Conservation (phyloP, 2,113 vertebrate species). For the Nycticryphes semicollaris region DNA sequence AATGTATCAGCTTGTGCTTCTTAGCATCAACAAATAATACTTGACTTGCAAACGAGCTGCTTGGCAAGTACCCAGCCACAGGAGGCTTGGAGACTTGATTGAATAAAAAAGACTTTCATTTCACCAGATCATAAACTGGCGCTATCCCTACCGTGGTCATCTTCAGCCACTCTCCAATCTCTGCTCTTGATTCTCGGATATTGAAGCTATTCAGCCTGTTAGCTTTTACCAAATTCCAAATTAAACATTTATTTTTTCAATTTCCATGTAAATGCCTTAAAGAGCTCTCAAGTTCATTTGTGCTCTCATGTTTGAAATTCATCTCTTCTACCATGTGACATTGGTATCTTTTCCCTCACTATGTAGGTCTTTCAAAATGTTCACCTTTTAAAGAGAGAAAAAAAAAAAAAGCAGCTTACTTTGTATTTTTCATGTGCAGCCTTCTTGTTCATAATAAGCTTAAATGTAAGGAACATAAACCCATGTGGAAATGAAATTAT, state of each 20-base stretch:
- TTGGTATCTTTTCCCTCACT: not conserved
- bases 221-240: slow-evolving; percentile 12
- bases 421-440: slow-evolving; percentile 48
- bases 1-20: slow-evolving; percentile 51
- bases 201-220: not conserved
- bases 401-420: not conserved
- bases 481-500: slow-evolving; percentile 74
- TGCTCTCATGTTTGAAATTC: slow-evolving; percentile 55
- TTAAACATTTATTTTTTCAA: slow-evolving; percentile 55
- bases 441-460: slow-evolving; percentile 68
- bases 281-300: slow-evolving; percentile 47
- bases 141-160: not conserved
- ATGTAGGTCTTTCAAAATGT: slow-evolving; percentile 2
- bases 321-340: slow-evolving; percentile 28
- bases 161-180: not conserved
- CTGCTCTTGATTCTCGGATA: not conserved
- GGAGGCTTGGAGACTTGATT: not conserved
- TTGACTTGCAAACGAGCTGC: slow-evolving; percentile 61
- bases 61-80: slow-evolving; percentile 36
- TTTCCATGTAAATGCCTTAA: slow-evolving; percentile 68
- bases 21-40: slow-evolving; percentile 62
- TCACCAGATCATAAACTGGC: not conserved
- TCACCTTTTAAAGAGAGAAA: slow-evolving; percentile 14
- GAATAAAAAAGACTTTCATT: not conserved
- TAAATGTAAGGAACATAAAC: slow-evolving; percentile 73